Evolutionary conservation across 2,888 invertebrate species (phyloP).

Genomic region (Lithophane semibrunnea): DNA sequence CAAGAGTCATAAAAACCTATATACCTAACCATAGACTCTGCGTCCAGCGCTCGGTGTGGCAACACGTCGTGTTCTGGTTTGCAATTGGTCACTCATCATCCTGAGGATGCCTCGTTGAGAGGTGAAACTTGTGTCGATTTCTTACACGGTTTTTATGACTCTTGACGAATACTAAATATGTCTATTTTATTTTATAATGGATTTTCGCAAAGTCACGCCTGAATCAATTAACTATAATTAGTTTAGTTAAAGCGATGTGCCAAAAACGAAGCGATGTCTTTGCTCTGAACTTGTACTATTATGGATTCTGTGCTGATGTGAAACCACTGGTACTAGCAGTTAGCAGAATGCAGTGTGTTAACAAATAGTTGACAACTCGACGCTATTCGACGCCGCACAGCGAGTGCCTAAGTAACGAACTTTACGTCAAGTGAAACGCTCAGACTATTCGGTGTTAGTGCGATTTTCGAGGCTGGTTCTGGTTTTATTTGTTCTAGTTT

Average conservation of each 20-base stretch:
- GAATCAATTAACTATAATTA: no score
- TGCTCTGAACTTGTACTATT: neutral
- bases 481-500: constrained; percentile 14
- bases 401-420: constrained; percentile 63
- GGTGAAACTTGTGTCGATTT: no score
- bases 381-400: constrained; percentile 31
- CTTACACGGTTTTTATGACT: no score
- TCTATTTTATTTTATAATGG: no score
- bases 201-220: no score
- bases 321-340: constrained; percentile 23
- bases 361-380: constrained; percentile 64
- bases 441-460: constrained; percentile 30
- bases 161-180: no score
- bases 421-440: constrained; percentile 51
- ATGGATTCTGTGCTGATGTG: neutral
- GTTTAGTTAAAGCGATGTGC: neutral
- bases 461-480: constrained; percentile 19
- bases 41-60: no score
- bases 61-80: no score
- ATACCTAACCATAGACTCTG: no score
- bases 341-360: constrained; percentile 34
- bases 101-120: no score
- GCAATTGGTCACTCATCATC: no score
- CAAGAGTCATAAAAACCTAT: no score
- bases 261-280: neutral